These are phyloP conservation scores for Cotesia congregata DNA, from an alignment of 2,888 invertebrate species.

Conservation along the genomic window DNA sequence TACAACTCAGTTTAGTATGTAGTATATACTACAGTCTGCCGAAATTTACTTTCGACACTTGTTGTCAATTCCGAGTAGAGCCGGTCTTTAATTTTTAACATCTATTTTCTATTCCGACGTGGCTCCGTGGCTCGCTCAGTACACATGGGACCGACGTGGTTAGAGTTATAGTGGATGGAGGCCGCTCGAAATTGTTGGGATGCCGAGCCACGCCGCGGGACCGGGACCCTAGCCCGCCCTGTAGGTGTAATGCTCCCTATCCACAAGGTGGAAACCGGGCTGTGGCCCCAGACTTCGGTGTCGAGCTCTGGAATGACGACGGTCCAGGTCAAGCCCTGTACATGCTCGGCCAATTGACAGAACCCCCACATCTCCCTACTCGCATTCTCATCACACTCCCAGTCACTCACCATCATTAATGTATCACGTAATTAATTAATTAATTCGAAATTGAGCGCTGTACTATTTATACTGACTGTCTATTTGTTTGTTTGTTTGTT, in stretches of 20 bases:
- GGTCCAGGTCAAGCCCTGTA: background rate
- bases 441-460: background rate
- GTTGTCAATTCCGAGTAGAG: background rate
- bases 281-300: background rate
- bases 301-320: background rate
- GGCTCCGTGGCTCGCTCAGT: background rate
- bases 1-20: background rate
- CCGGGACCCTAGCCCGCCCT: too few species aligned
- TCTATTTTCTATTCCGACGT: conserved; percentile 10
- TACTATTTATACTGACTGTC: background rate
- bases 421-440: background rate
- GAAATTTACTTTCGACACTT: conserved; percentile 9
- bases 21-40: background rate
- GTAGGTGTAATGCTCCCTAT: too few species aligned
- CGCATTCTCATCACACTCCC: conserved; percentile 4
- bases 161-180: conserved; percentile 1
- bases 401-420: background rate
- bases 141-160: conserved; percentile 13
- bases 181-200: background rate
- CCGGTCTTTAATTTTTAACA: conserved; percentile 6
- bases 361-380: background rate
- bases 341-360: background rate
- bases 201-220: background rate
- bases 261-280: background rate
- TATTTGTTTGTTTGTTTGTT: conserved; percentile 5